phyloP scores from a whole-genome alignment of 2,888 invertebrate genomes.

The Cerastoderma edule region DNA sequence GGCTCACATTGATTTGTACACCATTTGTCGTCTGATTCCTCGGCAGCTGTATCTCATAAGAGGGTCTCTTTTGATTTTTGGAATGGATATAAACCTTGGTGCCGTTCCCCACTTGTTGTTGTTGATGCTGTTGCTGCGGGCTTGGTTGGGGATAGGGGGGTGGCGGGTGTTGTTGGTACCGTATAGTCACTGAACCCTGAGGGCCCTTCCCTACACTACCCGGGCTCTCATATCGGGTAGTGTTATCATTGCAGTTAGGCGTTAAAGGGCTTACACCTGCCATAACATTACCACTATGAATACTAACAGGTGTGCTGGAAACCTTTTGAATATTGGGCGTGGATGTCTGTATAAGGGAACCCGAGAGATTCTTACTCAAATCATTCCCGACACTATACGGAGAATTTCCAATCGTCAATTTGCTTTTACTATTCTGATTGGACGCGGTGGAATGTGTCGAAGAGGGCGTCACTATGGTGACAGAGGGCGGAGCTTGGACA shows the following conservation, averaged over 20 bases:
- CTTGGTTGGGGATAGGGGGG: slow-evolving; percentile 53
- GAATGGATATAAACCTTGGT: slow-evolving; percentile 39
- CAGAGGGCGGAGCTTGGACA: slow-evolving; percentile 53
- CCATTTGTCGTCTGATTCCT: slow-evolving; percentile 36
- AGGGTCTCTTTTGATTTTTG: slow-evolving; percentile 83
- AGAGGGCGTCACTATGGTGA: slow-evolving; percentile 36
- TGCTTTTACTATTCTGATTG: slow-evolving; percentile 37
- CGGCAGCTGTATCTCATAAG: slow-evolving; percentile 50
- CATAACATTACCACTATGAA: slow-evolving; percentile 65
- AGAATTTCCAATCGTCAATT: slow-evolving; percentile 27
- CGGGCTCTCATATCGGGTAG: slow-evolving; percentile 9
- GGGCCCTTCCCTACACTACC: slow-evolving; percentile 4
- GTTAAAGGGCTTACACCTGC: slow-evolving; percentile 88
- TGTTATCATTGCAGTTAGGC: slow-evolving; percentile 7
- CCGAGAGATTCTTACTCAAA: slow-evolving; percentile 35
- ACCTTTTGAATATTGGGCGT: slow-evolving; percentile 51
- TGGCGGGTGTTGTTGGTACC: slow-evolving; percentile 57
- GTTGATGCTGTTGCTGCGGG: slow-evolving; percentile 12
- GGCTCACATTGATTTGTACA: slow-evolving; percentile 44
- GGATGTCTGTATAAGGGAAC: slow-evolving; percentile 52
- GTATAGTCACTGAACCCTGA: slow-evolving; percentile 57
- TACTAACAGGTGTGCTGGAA: slow-evolving; percentile 62
- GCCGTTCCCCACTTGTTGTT: too few relatives aligned
- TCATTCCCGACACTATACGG: slow-evolving; percentile 38
- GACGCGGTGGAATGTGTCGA: slow-evolving; percentile 48